Base-by-base conservation (phyloP, 2,113 vertebrate species). In the Anolis sagrei region DNA sequence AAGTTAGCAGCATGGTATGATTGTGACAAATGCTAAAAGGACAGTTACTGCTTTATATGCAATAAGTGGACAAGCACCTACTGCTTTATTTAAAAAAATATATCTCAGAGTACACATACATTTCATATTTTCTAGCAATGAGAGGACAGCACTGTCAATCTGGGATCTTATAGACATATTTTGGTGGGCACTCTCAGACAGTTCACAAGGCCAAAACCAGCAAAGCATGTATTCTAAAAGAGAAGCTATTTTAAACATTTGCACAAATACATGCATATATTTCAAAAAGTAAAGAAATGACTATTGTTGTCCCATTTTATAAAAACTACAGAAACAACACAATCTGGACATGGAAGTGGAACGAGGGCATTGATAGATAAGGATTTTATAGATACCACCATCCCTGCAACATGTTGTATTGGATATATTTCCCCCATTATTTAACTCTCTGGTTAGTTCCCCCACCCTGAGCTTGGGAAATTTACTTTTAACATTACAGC, bases 51-150 rank as follows among this genome's bases (percentile, higher is more conserved):
- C 44, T 51, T 11, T 1, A 2, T 79, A 2, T 1, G 2, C 0
- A n/a, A 0, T 29, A 32, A 18, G 25, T 3, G 48, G 29, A 1
- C 5, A 18, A 1, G 29, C 0, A 74, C 0, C 0, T 13, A 8
- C 19, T 77, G 1, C 16, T 66, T 7, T 0, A 21, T 7, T 3
- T 66, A 9, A 1, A 9, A 86, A 79, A 1, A 36, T n/a, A n/a
- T n/a, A n/a, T 5, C 0, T 76, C 13, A 74, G 48, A 36, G 19
- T 58, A 2, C 25, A 68, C 4, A 81, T 1, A 32, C 3, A 62
- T 49, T 66, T 66, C 2, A 11, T 4, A 8, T 7, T 76, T 76
- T n/a, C 51, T 61, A 1, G 18, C 3, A 29, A 27, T 29, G 25
- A 27, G 64, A 25, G 64, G 27, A 68, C 11, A 29, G 8, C 25